Conservation (phyloP, 2,113 vertebrate species). For the Apteryx owenii region DNA sequence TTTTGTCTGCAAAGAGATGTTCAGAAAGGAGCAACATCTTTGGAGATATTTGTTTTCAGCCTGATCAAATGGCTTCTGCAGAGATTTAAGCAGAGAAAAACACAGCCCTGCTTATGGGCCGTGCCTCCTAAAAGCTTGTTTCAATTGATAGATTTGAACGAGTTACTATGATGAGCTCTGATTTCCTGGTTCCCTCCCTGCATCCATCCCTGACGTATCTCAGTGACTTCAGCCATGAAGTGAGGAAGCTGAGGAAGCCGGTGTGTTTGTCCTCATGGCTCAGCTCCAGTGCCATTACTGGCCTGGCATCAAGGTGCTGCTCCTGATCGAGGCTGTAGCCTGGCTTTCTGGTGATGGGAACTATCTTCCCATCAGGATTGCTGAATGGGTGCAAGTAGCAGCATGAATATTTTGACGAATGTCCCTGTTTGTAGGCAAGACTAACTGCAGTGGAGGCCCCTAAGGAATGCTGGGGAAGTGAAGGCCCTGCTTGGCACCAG, state of each 20-base stretch:
- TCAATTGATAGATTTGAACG: background rate
- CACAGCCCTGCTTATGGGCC: background rate
- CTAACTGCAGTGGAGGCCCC: fast-evolving
- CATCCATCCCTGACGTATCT: fast-evolving
- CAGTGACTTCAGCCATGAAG: background rate
- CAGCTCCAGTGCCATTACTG: background rate
- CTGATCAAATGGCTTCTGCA: background rate
- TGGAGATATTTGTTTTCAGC: background rate
- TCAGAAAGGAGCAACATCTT: background rate
- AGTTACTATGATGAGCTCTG: too few species aligned
- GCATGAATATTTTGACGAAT: background rate
- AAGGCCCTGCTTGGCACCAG: background rate
- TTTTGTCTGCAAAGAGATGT: background rate
- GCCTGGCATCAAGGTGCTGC: background rate
- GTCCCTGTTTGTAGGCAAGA: background rate
- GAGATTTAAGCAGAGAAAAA: too few species aligned
- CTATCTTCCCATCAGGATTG: background rate
- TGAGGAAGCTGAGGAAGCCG: background rate
- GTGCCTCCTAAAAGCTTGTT: background rate
- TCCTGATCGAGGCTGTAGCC: background rate
- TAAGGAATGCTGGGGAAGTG: background rate
- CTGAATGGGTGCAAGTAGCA: background rate
- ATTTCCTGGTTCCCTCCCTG: background rate
- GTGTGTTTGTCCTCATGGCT: background rate
- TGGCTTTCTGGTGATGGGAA: background rate